Base-by-base conservation (phyloP, 2,888 invertebrate genomes). In the Sesamia inferens region DNA sequence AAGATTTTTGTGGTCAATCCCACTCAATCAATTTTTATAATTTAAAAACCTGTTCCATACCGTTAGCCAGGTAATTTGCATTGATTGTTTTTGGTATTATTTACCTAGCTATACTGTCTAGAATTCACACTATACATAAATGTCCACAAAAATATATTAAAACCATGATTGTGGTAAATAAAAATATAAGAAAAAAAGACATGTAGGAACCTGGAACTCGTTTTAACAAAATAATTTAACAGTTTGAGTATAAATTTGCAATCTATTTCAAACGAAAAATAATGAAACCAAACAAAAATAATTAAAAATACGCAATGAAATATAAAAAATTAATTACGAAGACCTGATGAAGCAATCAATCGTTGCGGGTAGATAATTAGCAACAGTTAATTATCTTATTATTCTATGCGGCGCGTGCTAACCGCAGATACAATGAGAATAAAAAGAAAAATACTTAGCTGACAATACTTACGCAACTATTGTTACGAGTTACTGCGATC, bases 31-130 rank as follows among this genome's bases (percentile, higher is more conserved):
- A 77, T 85, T 87, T 79, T 80, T 67, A 68, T 71, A 81, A 81
- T 83, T 85, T 42, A 76, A 72, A 84, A 81, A 31, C 85, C 84
- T 82, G 76, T 87, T 89, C 71, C 73, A 44, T 85, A 84, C 85
- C 81, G 85, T 88, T 87, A 86, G 42, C 63, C 81, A 51, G n/a
- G 31, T 31, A 71, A 81, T 78, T 75, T 64, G 77, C 31, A 24
- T 75, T 81, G 72, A 79, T 81, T 75, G 79, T 74, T 76, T 78
- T 68, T 66, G 68, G 24, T 51, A 58, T 51, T 61, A 65, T 63
- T 63, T 31, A 31, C 31, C 31, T 31, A n/a, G n/a, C n/a, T n/a
- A 44, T 44, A 65, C 71, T 77, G 79, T 58, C 48, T 70, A 55
- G 54, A 68, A 75, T 48, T 44, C 67, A 57, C 62, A 61, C n/a